Evolutionary conservation across 1,140 invertebrate species (phyloP), one percentile per base, ranked within the genome.

Genomic region (Camponotus pennsylvanicus): DNA sequence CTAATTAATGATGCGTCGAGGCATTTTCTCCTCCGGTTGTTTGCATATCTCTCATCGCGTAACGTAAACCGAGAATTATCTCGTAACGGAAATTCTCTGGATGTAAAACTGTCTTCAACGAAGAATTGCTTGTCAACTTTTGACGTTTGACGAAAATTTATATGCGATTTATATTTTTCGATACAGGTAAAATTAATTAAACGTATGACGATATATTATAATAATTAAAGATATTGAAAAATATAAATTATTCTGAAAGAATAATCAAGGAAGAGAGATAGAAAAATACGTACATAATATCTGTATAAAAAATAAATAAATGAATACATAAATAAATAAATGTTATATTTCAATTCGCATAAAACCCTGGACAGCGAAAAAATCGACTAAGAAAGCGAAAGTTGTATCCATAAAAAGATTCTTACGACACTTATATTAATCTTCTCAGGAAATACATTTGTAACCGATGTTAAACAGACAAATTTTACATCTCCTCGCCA

Each of bases 1-100:
- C 8, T 77, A 84, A 84, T 84, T 84, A 84, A 64, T 73, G 73
- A 64, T 49, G 59, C 82, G 45, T 34, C 71, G 13, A 77, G 59
- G 42, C 45, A 61, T 59, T 63, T 83, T 63, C 63, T 40, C 77
- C 21, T 13, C 45, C 34, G 15, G 49, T 66, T 66, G 34, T 40
- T 32, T 55, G 27, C 77, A 55, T 40, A 45, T 27, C 59, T 71
- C 13, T 80, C 49, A 34, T 42, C 66, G 40, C 37, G 37, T 45
- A 34, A 42, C 37, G 21, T 32, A 37, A 64, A 70, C 15, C 42
- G 9, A 45, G 42, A 45, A 45, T 45, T 45, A 45, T 45, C 8
- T 45, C 2, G 8, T 45, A 15, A 18, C 2, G 15, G 13, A 52
- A 52, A 52, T 2, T 45, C 42, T 45, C 49, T 52, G 18, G 18